Percentiles rank a stretch among this genome's conserved stretches.
Conservation (phyloP, 2,113 vertebrate species). For the Brachyistius frenatus region DNA sequence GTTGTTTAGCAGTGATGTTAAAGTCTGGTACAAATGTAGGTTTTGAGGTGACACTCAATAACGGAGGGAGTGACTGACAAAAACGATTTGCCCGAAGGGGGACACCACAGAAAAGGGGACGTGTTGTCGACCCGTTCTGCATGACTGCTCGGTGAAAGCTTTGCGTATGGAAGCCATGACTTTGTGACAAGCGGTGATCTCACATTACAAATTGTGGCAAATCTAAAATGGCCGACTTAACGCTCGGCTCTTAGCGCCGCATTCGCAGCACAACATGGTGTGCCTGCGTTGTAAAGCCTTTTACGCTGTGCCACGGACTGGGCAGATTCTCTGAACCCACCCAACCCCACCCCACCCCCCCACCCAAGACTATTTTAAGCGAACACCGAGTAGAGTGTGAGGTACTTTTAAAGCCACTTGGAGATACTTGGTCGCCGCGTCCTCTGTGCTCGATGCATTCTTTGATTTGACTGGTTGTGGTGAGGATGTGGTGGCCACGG, state of each 20-base stretch:
- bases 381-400: not conserved
- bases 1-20: too few species aligned
- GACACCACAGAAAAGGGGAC: not conserved
- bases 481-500: conserved; percentile 36
- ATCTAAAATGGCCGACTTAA: conserved; percentile 84
- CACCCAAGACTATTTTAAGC: conserved; percentile 8
- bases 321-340: too few species aligned
- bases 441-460: not conserved
- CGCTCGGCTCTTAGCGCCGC: conserved; percentile 59
- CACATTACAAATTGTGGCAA: conserved; percentile 78
- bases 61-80: too few species aligned
- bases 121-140: not conserved
- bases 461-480: conserved; percentile 27
- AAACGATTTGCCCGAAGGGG: not conserved
- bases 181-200: conserved; percentile 79
- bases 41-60: too few species aligned
- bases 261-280: conserved; percentile 76
- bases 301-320: too few species aligned
- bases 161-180: conserved; percentile 68
- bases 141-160: not conserved
- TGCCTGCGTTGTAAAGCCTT: not conserved
- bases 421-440: conserved; percentile 14
- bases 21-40: too few species aligned
- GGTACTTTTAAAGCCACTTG: conserved; percentile 45
- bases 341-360: conserved; percentile 1